Evolutionary conservation across 2,113 vertebrate species (phyloP), one percentile per base, ranked within the genome.

Genomic region (Oncorhynchus mykiss): DNA sequence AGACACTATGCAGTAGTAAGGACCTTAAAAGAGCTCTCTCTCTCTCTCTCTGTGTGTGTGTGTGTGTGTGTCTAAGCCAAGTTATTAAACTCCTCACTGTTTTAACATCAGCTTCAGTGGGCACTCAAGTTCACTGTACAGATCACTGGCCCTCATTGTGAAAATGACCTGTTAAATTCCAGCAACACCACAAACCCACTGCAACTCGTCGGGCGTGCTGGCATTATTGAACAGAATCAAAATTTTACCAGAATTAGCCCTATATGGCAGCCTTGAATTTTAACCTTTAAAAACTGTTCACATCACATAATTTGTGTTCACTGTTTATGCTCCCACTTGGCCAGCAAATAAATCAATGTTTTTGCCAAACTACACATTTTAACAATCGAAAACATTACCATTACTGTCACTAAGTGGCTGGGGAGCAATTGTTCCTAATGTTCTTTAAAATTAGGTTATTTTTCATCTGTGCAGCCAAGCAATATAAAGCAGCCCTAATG

Each of bases 401-500:
- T 78, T 68, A 71, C 79, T 84, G 73, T 84, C 71, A 76, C 76
- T 84, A 82, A 89, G 76, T 87, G 77, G 62, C 60, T 73, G 27
- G 20, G 31, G 67, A 78, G 83, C 1, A 24, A 72, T 16, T 77
- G 67, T 81, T 70, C 11, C 49, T 67, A 71, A 81, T 81, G 65
- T 86, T 34, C 69, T 85, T n/a, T 80, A 73, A 88, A 85, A 68
- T 66, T 62, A 78, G 76, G 27, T 79, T 71, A 5, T 49, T 83
- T 71, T 74, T 80, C 70, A 62, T 84, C 72, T 80, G 81, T 71
- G 74, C 64, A 71, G 64, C 72, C 67, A 60, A 85, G 76, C 78
- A 70, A 87, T 86, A 89, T 86, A 81, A 84, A 29, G 71, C 73
- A 57, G 77, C 72, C 45, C 72, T 79, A 78, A 87, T 83, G 77